phyloP scores from a whole-genome alignment of 1,140 invertebrate species.

The Eciton burchellii region DNA sequence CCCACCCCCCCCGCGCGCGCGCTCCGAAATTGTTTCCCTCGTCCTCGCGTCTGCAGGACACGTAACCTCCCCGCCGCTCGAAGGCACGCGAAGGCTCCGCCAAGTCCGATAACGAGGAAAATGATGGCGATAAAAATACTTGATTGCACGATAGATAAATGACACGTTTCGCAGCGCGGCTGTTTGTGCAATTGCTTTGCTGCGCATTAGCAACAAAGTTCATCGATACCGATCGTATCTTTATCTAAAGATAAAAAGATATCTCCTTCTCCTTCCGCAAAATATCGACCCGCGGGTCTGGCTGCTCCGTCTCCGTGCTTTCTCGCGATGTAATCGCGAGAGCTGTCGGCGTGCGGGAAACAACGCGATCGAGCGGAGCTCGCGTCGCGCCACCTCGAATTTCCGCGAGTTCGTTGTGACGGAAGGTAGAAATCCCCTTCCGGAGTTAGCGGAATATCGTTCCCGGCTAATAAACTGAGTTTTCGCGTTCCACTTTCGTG shows the following conservation, averaged over 20 bases:
- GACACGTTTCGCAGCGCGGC: not conserved
- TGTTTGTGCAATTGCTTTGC: not conserved
- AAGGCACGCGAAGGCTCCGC: not conserved
- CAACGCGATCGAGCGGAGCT: not conserved
- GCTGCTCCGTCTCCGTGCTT: not conserved
- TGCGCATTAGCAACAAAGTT: slow-evolving; percentile 9
- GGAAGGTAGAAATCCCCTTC: not conserved
- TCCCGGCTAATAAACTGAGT: not conserved
- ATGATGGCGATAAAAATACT: slow-evolving; percentile 57
- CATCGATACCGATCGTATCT: not conserved
- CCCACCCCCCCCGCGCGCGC: not conserved
- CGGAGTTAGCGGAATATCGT: slow-evolving; percentile 18
- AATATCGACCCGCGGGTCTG: not conserved
- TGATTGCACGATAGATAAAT: slow-evolving; percentile 29
- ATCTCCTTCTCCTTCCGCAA: too few relatives aligned
- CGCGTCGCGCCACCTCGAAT: not conserved
- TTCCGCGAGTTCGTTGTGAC: not conserved
- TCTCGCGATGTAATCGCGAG: slow-evolving; percentile 28
- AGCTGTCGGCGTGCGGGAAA: slow-evolving; percentile 14
- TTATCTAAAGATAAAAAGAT: not conserved
- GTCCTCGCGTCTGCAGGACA: not conserved
- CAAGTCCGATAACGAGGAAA: not conserved
- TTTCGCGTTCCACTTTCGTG: too few relatives aligned
- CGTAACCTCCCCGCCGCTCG: too few relatives aligned
- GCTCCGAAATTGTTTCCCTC: slow-evolving; percentile 33